Base-by-base conservation (phyloP, 1,140 invertebrate species). In the Dendroctonus ponderosae region DNA sequence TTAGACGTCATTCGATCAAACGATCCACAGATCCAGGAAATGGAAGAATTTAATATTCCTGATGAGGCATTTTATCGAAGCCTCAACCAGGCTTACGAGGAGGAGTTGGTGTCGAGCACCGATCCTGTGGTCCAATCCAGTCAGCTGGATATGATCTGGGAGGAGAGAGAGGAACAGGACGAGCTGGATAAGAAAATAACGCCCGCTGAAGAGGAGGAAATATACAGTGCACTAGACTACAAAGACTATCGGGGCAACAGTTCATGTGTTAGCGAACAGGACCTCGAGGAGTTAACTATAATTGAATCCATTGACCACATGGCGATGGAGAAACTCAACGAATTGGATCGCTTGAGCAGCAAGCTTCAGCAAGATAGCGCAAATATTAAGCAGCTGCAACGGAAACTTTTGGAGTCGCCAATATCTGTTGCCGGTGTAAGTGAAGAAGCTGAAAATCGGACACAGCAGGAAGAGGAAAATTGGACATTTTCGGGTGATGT, bases 61-160 rank as follows among this genome's bases (percentile, higher is more conserved):
- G 90, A 92, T 76, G 92, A 95, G 80, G 90, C 90, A 8, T 95
- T 94, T 80, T 94, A 95, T 78, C 85, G 90, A 70, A 93, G 90
- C 76, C 82, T 95, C 14, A 94, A 94, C 79, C 90, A 91, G 76
- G 91, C 91, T 26, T 93, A 93, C 79, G 82, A 91, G 44, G 91
- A 94, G 70, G 90, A 92, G 76, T 79, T 89, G 37, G 86, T 86
- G 39, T 85, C 84, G 72, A 83, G 86, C 71, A 84, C 87, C 74
- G 81, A 80, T 74, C 81, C 80, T 39, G 85, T 84, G 6, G 81
- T 84, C 62, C 85, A 86, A 62, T 77, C 84, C 57, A 88, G 86
- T 46, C 89, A 91, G 69, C 78, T 92, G 63, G 89, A 87, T 62
- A 91, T 92, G 87, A 92, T 91, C 70, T 92, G 91, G 87, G 90